Base-by-base conservation (phyloP, 2,797 vertebrate genomes). In the Aeoliscus strigatus region DNA sequence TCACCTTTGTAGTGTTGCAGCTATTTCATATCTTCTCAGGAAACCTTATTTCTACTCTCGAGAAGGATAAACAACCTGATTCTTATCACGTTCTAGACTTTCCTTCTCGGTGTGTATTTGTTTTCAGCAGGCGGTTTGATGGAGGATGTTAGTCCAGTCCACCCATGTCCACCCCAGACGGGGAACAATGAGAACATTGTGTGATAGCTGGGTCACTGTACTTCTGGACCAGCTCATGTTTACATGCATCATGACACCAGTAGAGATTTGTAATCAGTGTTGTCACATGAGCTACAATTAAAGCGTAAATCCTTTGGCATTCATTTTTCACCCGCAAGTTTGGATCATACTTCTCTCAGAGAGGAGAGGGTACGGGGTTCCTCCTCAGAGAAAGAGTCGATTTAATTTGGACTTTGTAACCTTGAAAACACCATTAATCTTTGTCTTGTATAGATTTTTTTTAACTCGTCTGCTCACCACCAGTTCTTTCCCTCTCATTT, bases 171-270 rank as follows among this genome's bases (percentile, higher is more conserved):
- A 46, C 76, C 62, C 61, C 52, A 40, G 35, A 26, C 27, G 5
- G 17, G 57, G 77, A 80, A 88, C 82, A 86, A 86, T 79, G 55
- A 47, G 43, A 64, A 61, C 72, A 73, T 74, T 86, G 83, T 81
- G 46, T 21, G 6, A 16, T 6, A 13, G 43, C 14, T 36, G 14
- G 48, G 43, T 31, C 12, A 39, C 51, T 51, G 62, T 35, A 50
- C 51, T 66, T 46, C 61, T 66, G 52, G 55, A 53, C 54, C 57
- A 47, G 36, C 36, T 58, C 58, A 41, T 65, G 37, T 73, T 72
- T 67, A 36, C 54, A 31, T 9, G 31, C 29, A 16, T 41, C 26
- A 29, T 31, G 34, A 30, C 11, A 30, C 29, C 27, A 7, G 38
- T 46, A 6, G 17, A 41, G 54, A 67, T 49, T 61, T 31, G 27